phyloP scores from a whole-genome alignment of 1,140 invertebrate genomes.

The Leptinotarsa lineolata region DNA sequence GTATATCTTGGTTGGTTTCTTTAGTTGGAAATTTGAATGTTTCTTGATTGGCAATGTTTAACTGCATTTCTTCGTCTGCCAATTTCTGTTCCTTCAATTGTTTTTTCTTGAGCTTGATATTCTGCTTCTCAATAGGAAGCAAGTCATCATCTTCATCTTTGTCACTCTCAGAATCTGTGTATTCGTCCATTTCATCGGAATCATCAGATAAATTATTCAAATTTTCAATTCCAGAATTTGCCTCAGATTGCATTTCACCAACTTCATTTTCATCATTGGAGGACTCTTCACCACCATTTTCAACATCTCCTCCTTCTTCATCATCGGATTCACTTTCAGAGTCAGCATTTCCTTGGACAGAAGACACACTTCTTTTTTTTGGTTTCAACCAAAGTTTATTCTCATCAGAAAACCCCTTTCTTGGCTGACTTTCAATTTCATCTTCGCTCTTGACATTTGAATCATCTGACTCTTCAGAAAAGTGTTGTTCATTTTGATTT shows the following conservation, averaged over 20 bases:
- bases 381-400: constrained; percentile 72
- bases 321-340: constrained; percentile 33
- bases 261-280: constrained; percentile 45
- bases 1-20: constrained; percentile 71
- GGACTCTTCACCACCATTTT: constrained; percentile 47
- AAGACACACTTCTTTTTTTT: constrained; percentile 48
- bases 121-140: constrained; percentile 85
- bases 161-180: constrained; percentile 56
- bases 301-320: constrained; percentile 35
- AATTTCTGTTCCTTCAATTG: constrained; percentile 71
- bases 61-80: constrained; percentile 79
- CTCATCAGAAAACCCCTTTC: constrained; percentile 67
- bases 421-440: constrained; percentile 37
- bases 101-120: constrained; percentile 79
- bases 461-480: constrained; percentile 31
- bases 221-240: constrained; percentile 52
- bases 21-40: constrained; percentile 76
- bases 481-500: neutral
- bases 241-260: constrained; percentile 29
- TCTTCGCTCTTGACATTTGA: constrained; percentile 28
- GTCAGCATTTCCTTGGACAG: constrained; percentile 10
- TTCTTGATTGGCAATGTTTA: constrained; percentile 76
- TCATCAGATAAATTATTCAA: constrained; percentile 60
- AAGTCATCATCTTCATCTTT: constrained; percentile 57
- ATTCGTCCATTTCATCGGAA: constrained; percentile 49